Percentiles rank a stretch among this genome's conserved stretches.
Conservation (phyloP, 2,113 vertebrate species). For the Paramisgurnus dabryanus region DNA sequence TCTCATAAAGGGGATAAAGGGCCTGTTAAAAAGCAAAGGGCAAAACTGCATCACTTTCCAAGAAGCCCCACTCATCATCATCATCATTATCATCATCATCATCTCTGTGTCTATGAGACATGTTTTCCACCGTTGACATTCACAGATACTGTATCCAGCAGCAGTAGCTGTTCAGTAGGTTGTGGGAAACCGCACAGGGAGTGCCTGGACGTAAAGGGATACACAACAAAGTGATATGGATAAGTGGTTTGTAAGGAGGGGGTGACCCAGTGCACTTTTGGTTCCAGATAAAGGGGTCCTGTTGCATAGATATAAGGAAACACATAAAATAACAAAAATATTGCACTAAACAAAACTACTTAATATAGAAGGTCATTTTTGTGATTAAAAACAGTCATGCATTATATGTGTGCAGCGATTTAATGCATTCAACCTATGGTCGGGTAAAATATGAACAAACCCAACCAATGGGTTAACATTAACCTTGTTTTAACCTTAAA, state of each 20-base stretch:
- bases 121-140: constrained; percentile 72
- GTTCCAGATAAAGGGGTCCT: constrained; percentile 51
- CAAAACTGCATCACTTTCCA: constrained; percentile 66
- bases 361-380: not conserved
- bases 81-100: constrained; percentile 55
- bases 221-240: constrained; percentile 68
- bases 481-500: no score
- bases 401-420: no score
- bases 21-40: constrained; percentile 40
- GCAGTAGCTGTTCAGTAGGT: constrained; percentile 71
- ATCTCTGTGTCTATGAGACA: constrained; percentile 66
- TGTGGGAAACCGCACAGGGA: constrained; percentile 62
- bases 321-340: constrained; percentile 46
- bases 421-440: not conserved
- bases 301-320: constrained; percentile 63
- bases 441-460: not conserved
- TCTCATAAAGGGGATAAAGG: not conserved
- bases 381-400: not conserved
- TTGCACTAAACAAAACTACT: constrained; percentile 12
- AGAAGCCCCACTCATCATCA: constrained; percentile 61
- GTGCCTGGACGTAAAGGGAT: constrained; percentile 53
- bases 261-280: constrained; percentile 46
- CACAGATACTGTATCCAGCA: constrained; percentile 77
- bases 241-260: constrained; percentile 42
- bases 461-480: no score